A percentile compares a stretch with the other conserved stretches of the same genome.
Evolutionary conservation across 2,797 vertebrate genomes (phyloP).

Genomic region (Poecilia gillii): DNA sequence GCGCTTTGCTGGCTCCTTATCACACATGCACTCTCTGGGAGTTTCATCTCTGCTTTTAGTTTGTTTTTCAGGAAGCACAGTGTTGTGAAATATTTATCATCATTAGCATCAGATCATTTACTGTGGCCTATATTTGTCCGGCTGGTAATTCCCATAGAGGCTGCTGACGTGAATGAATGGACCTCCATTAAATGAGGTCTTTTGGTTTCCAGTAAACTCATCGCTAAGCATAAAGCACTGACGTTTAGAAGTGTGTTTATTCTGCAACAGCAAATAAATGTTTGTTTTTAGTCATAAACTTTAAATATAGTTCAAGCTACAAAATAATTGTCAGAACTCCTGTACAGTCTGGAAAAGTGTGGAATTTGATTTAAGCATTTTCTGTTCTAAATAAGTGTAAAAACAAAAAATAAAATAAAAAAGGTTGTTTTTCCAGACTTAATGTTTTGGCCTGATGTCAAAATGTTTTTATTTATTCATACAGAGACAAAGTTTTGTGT

Average conservation of each 20-base stretch:
- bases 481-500: neutral
- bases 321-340: neutral
- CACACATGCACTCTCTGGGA: neutral
- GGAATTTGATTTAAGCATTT: neutral
- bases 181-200: constrained; percentile 7
- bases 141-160: constrained; percentile 18
- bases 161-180: constrained; percentile 9
- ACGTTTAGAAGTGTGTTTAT: neutral
- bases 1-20: constrained; percentile 16
- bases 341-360: neutral
- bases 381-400: neutral
- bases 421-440: neutral
- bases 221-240: neutral
- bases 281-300: neutral
- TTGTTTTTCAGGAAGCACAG: constrained; percentile 30
- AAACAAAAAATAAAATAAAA: neutral
- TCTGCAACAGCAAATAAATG: neutral
- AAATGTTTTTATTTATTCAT: neutral
- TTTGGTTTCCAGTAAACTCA: constrained; percentile 2
- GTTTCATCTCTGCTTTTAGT: constrained; percentile 23
- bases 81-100: constrained; percentile 46
- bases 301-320: neutral
- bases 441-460: neutral
- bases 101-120: constrained; percentile 27
- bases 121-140: constrained; percentile 29